phyloP scores from a whole-genome alignment of 2,797 vertebrate genomes.

The Chrosomus eos region DNA sequence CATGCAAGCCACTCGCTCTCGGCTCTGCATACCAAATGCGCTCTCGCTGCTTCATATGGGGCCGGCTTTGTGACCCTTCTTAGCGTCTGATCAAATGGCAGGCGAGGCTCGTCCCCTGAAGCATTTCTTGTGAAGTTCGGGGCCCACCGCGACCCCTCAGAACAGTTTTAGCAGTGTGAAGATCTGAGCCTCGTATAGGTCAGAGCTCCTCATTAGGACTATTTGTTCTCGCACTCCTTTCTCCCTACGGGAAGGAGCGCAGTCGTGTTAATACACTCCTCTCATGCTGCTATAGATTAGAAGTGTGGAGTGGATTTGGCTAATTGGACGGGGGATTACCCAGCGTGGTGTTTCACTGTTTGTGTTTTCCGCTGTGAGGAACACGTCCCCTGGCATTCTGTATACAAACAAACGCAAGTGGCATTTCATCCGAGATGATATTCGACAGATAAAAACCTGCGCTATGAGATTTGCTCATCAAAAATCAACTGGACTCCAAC shows the following conservation, averaged over 20 bases:
- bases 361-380: conserved; percentile 23
- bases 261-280: conserved; percentile 27
- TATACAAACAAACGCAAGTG: conserved; percentile 6
- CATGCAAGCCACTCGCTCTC: conserved; percentile 41
- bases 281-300: conserved; percentile 54
- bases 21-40: conserved; percentile 62
- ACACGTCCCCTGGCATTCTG: conserved; percentile 30
- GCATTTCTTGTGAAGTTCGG: conserved; percentile 3
- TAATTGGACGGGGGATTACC: conserved; percentile 52
- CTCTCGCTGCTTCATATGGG: background rate
- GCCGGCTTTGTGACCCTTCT: conserved; percentile 2
- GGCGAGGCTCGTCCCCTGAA: background rate
- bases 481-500: conserved; percentile 9
- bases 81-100: conserved; percentile 33
- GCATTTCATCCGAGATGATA: background rate
- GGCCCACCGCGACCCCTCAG: conserved; percentile 15
- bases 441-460: background rate
- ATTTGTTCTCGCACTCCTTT: conserved; percentile 40
- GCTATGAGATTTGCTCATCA: background rate
- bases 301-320: conserved; percentile 46
- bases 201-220: conserved; percentile 64
- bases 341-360: conserved; percentile 38
- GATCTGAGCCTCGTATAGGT: conserved; percentile 38
- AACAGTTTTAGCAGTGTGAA: conserved; percentile 17
- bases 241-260: background rate